A percentile compares a stretch with the other conserved stretches of the same genome.
Evolutionary conservation across 2,888 invertebrate species (phyloP).

Genomic region (Drosophila monieri): DNA sequence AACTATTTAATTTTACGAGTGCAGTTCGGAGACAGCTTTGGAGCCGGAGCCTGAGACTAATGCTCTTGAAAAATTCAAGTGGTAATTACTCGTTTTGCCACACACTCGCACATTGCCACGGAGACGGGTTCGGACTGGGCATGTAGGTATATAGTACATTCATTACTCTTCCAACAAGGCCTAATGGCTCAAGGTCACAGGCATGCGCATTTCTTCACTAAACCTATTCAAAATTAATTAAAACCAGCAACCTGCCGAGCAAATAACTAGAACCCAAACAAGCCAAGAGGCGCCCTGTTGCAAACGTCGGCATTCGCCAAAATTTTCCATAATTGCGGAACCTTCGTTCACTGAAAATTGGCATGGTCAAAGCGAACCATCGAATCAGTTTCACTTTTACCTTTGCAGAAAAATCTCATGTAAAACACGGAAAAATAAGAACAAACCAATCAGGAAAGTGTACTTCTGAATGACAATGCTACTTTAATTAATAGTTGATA

Average conservation of each 20-base stretch:
- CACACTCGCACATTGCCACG: slow-evolving; percentile 36
- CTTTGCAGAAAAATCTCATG: neutral
- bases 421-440: neutral
- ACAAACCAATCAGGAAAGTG: neutral
- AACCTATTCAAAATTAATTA: slow-evolving; percentile 76
- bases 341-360: neutral
- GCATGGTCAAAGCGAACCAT: neutral
- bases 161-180: slow-evolving; percentile 60
- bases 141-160: slow-evolving; percentile 67
- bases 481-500: too few species aligned
- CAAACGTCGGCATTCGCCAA: slow-evolving; percentile 41
- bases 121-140: slow-evolving; percentile 7
- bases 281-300: neutral
- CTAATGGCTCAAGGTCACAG: slow-evolving; percentile 79
- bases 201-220: slow-evolving; percentile 73
- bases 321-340: neutral
- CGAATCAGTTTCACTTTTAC: neutral
- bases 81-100: slow-evolving; percentile 73
- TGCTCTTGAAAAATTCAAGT: slow-evolving; percentile 79
- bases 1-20: slow-evolving; percentile 63
- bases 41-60: slow-evolving; percentile 44
- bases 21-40: slow-evolving; percentile 40
- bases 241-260: slow-evolving; percentile 49
- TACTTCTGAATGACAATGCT: neutral
- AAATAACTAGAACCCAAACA: slow-evolving; percentile 9